A percentile compares a stretch with the other conserved stretches of the same genome.
These are phyloP conservation scores for Augiades crinisus DNA, from an alignment of 2,888 invertebrate genomes.

Conservation along the genomic window DNA sequence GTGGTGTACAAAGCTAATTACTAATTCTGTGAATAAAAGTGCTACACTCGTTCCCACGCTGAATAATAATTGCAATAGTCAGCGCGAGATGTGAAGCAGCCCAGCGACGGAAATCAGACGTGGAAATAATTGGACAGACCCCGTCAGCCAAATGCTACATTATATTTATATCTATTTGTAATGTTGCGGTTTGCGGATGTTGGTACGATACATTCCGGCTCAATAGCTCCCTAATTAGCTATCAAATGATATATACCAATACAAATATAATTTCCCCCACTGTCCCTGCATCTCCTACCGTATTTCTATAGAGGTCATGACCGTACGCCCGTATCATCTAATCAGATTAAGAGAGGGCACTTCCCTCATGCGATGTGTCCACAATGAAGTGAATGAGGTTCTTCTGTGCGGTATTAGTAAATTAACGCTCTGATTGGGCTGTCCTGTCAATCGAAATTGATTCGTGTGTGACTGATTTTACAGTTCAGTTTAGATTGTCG, in stretches of 20 bases:
- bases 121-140: too few relatives aligned
- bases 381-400: conserved; percentile 32
- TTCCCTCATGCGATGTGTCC: conserved; percentile 24
- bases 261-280: conserved; percentile 7
- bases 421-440: conserved; percentile 10
- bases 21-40: too few relatives aligned
- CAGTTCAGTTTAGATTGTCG: not conserved
- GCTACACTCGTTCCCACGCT: too few relatives aligned
- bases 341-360: conserved; percentile 45
- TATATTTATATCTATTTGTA: too few relatives aligned
- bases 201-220: not conserved
- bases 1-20: too few relatives aligned
- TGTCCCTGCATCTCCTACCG: not conserved
- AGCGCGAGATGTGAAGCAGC: too few relatives aligned
- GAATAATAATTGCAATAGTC: too few relatives aligned
- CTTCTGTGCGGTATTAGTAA: conserved; percentile 5
- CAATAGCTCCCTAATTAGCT: conserved; percentile 14
- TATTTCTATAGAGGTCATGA: conserved; percentile 17
- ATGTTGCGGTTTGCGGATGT: too few relatives aligned
- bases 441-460: not conserved
- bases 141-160: too few relatives aligned
- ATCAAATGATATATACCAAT: conserved; percentile 2
- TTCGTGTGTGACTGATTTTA: not conserved
- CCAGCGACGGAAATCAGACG: too few relatives aligned
- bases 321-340: conserved; percentile 33